Percentiles rank a stretch among this genome's conserved stretches.
phyloP scores from a whole-genome alignment of 1,140 invertebrate genomes.

The Dreissena rostriformis region DNA sequence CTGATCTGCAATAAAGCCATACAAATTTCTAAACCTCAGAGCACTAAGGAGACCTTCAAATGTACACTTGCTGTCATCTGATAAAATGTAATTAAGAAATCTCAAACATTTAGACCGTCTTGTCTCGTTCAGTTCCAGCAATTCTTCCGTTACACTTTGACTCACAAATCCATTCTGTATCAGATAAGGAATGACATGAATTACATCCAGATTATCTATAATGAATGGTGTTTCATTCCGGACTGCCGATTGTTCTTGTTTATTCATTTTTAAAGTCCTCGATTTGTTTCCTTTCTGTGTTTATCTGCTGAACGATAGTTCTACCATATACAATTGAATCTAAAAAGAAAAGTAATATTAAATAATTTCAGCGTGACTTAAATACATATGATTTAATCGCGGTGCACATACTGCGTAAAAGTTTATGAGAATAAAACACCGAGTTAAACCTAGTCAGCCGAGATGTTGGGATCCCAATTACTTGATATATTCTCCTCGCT shows the following conservation, averaged over 20 bases:
- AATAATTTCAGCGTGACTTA: too few relatives aligned
- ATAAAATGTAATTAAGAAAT: slow-evolving; percentile 6
- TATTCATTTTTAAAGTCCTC: slow-evolving; percentile 17
- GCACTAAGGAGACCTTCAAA: slow-evolving; percentile 14
- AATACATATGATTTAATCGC: too few relatives aligned
- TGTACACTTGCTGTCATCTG: slow-evolving; percentile 19
- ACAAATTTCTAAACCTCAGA: slow-evolving; percentile 6
- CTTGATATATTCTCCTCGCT: too few relatives aligned
- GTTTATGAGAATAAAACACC: too few relatives aligned
- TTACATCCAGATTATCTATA: neutral
- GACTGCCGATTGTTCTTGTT: neutral
- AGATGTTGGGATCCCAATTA: too few relatives aligned
- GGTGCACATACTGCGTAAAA: too few relatives aligned
- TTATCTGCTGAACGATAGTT: too few relatives aligned
- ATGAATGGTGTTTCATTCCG: neutral
- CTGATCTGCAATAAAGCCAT: slow-evolving; percentile 5
- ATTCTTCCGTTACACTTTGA: neutral
- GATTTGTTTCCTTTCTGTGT: too few relatives aligned
- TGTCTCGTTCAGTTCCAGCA: slow-evolving; percentile 15
- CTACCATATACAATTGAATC: too few relatives aligned
- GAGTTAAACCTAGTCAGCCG: too few relatives aligned
- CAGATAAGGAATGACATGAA: neutral
- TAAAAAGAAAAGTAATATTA: too few relatives aligned
- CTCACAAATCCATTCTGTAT: slow-evolving; percentile 10
- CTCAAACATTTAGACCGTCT: slow-evolving; percentile 9